Evolutionary conservation across 2,797 vertebrate species (phyloP).

Genomic region (Taeniopygia guttata): DNA sequence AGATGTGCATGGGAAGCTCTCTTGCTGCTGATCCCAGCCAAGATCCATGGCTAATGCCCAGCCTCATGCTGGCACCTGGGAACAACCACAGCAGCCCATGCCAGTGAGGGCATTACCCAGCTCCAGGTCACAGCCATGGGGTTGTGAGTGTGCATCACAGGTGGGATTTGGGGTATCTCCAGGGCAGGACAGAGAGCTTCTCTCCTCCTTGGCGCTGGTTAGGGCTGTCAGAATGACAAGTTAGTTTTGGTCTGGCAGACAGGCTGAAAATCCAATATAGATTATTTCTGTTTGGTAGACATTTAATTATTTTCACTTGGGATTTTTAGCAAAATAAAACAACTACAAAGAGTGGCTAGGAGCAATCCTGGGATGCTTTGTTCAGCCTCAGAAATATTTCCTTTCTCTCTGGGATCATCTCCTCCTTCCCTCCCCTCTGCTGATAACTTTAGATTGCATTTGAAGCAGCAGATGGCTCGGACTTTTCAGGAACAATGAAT

Average conservation of each 20-base stretch:
- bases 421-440: neutral
- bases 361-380: neutral
- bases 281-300: neutral
- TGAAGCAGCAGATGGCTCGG: neutral
- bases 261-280: neutral
- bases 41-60: rapidly evolving
- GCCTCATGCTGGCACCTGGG: rapidly evolving
- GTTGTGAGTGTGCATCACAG: rapidly evolving
- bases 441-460: neutral
- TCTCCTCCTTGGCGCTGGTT: rapidly evolving
- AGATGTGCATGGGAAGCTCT: rapidly evolving
- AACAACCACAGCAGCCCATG: neutral
- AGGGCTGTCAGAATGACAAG: neutral
- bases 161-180: neutral
- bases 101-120: rapidly evolving
- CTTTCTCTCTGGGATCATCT: neutral
- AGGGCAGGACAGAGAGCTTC: neutral
- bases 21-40: neutral
- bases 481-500: neutral
- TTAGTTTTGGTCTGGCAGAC: neutral
- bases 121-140: neutral
- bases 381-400: neutral
- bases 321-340: neutral
- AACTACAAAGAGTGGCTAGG: neutral
- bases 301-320: neutral